phyloP scores from a whole-genome alignment of 2,113 vertebrate genomes.

The Zonotrichia leucophrys region DNA sequence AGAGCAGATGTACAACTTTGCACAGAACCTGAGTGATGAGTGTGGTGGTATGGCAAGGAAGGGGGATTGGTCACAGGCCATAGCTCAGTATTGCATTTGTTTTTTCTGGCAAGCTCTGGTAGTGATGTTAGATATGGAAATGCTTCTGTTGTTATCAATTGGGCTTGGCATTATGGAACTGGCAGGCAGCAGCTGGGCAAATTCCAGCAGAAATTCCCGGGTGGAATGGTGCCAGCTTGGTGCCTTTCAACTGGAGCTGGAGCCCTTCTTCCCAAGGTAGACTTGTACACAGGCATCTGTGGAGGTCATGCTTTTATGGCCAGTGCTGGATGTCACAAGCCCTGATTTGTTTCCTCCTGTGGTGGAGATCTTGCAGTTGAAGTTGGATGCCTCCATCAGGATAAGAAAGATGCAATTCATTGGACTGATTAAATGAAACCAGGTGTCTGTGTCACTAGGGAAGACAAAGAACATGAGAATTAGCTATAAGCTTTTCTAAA shows the following conservation, averaged over 20 bases:
- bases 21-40: neutral
- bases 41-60: neutral
- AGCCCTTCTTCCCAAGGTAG: neutral
- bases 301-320: neutral
- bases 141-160: neutral
- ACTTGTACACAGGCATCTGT: neutral
- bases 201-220: neutral
- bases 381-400: neutral
- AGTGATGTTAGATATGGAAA: neutral
- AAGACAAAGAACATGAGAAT: neutral
- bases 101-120: neutral
- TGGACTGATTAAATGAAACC: neutral
- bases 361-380: fast-evolving
- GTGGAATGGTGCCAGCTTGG: neutral
- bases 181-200: neutral
- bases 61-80: neutral
- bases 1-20: neutral
- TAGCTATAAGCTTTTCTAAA: neutral
- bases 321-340: neutral
- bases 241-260: neutral
- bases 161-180: neutral
- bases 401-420: neutral
- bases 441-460: neutral
- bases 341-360: neutral
- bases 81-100: neutral